Evolutionary conservation across 53 echinoderm and acorn worm species (phyloP), one percentile per base, ranked within the genome.

Genomic region (Glandiceps talaboti): DNA sequence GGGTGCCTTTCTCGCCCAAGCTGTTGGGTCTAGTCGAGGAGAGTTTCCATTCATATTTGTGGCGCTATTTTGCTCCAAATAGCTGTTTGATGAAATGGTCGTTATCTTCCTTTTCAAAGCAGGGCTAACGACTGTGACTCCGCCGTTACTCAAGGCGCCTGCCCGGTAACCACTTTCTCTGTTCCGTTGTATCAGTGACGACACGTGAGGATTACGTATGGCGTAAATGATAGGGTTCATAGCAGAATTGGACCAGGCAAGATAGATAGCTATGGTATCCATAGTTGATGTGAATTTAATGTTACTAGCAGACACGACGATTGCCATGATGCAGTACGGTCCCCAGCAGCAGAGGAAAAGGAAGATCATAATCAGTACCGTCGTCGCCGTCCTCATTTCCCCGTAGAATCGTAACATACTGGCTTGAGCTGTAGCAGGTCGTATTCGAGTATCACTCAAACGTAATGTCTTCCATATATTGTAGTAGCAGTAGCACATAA

Each of bases 61-160:
- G 6, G 64, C 6, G 20, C 64, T 45, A 45, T 45, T 45, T 20
- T 45, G 64, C 20, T 20, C 64, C 64, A 12, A 20, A 20, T 45
- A 12, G 20, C 64, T 45, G 20, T 20, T 20, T 20, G 64, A 12
- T 12, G 64, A 45, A 12, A 45, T 45, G 6, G 64, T 45, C 6
- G 64, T 45, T 6, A 45, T 45, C 20, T 45, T 45, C 64, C 64
- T 45, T 20, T 45, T 45, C 6, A 45, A 12, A 20, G 81, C 81
- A 81, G 76, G 28, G 45, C 72, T 30, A 81, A 85, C 85, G 76
- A 76, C 33, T 73, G 80, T 27, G 72, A 77, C 14, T 27, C 6
- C 76, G 27, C 81, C 86, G 81, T 27, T 29, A 33, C 77, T 20
- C 81, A 80, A 76, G 77, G 27, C 82, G 33, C 26, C 1, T 33